phyloP scores from a whole-genome alignment of 2,797 vertebrate species.

The Tragelaphus eurycerus region DNA sequence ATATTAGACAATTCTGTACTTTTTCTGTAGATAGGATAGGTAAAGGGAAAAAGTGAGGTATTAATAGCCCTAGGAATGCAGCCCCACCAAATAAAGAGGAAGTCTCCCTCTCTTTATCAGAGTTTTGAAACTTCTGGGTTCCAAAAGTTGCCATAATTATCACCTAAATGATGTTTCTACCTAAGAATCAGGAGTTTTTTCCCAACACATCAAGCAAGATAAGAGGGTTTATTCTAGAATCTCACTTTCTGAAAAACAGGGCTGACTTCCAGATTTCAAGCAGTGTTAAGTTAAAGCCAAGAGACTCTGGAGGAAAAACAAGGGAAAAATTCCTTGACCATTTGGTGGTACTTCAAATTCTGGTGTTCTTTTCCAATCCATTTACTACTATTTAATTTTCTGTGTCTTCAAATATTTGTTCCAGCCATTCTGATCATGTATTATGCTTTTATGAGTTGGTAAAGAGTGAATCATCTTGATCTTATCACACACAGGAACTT shows the following conservation, averaged over 20 bases:
- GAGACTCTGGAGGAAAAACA: background rate
- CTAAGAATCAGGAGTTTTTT: background rate
- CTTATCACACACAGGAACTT: background rate
- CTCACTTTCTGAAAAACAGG: background rate
- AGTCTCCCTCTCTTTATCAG: background rate
- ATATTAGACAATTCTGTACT: background rate
- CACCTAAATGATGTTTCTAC: background rate
- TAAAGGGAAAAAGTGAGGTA: background rate
- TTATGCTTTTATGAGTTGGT: background rate
- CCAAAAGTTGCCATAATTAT: no score
- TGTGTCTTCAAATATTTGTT: background rate
- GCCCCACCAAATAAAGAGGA: background rate
- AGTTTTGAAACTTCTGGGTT: background rate
- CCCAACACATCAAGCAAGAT: background rate
- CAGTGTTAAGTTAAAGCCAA: background rate
- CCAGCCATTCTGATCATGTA: background rate
- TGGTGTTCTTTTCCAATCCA: background rate
- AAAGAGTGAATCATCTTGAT: background rate
- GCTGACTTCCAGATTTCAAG: background rate
- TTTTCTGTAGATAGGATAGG: background rate
- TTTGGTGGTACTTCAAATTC: background rate
- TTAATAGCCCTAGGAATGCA: background rate
- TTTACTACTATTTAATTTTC: background rate
- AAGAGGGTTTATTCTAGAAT: background rate
- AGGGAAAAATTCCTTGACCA: background rate